Percentiles rank a stretch among this genome's conserved stretches.
phyloP scores from a whole-genome alignment of 2,888 invertebrate species.

The Chloroclysta siterata region DNA sequence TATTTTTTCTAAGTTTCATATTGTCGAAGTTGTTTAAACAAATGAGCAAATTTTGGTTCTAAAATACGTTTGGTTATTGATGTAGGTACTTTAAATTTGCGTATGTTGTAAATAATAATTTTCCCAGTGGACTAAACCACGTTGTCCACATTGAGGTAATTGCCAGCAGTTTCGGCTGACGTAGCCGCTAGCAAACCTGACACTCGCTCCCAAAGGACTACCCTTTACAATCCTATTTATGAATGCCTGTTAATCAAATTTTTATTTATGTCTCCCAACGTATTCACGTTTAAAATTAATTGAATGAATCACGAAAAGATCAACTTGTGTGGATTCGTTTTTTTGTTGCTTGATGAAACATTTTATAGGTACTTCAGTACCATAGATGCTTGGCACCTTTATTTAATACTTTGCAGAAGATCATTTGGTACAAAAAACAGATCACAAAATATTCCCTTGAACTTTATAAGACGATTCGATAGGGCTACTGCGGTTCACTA shows the following conservation, averaged over 20 bases:
- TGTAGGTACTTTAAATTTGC: slow-evolving; percentile 68
- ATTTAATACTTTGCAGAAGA: slow-evolving; percentile 50
- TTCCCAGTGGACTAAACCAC: slow-evolving; percentile 75
- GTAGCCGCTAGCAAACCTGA: slow-evolving; percentile 76
- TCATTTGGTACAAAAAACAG: slow-evolving; percentile 41
- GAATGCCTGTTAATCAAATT: slow-evolving; percentile 79
- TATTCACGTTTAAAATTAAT: slow-evolving; percentile 11
- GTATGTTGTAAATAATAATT: slow-evolving; percentile 81
- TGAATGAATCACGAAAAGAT: not conserved
- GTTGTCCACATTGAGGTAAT: slow-evolving; percentile 85
- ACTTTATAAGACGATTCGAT: slow-evolving; percentile 58
- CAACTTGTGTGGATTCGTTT: not conserved
- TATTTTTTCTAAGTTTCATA: slow-evolving; percentile 4
- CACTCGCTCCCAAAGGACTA: slow-evolving; percentile 72
- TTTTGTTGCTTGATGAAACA: not conserved
- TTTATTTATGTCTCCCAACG: slow-evolving; percentile 64
- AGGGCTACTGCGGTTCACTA: slow-evolving; percentile 52
- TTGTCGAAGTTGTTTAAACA: slow-evolving; percentile 9
- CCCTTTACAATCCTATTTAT: slow-evolving; percentile 82
- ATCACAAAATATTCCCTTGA: slow-evolving; percentile 52
- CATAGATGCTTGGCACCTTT: not conserved
- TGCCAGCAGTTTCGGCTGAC: slow-evolving; percentile 82
- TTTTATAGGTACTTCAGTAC: not conserved
- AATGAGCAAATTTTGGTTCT: slow-evolving; percentile 24
- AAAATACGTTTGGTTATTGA: slow-evolving; percentile 55